phyloP scores from a whole-genome alignment of 2,888 invertebrate genomes.

The Venustoraphidia nigricollis region DNA sequence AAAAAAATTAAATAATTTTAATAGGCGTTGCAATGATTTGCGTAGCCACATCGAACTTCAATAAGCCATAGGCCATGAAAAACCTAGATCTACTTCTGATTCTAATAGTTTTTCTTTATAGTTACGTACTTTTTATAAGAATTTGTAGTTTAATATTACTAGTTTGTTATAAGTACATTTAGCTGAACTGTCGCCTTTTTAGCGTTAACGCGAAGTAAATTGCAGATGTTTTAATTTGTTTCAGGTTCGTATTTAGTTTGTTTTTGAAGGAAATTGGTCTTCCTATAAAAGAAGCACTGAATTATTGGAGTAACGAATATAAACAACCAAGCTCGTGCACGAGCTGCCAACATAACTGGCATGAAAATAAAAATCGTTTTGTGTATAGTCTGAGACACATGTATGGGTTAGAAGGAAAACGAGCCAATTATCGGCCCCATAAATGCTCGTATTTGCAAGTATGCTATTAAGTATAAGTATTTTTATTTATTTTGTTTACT shows the following conservation, averaged over 20 bases:
- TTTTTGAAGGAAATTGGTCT: constrained; percentile 59
- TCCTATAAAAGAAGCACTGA: constrained; percentile 43
- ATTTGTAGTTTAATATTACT: no score
- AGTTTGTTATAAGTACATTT: no score
- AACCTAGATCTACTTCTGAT: no score
- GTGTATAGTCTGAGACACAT: not conserved
- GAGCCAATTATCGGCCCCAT: not conserved
- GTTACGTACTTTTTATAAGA: no score
- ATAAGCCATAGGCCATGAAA: no score
- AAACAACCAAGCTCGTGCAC: constrained; percentile 31
- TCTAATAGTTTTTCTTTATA: no score
- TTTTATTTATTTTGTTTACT: no score
- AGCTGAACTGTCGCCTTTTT: not conserved
- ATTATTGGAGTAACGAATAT: constrained; percentile 51
- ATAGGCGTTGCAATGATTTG: no score
- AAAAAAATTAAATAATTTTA: no score
- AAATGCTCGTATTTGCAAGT: not conserved
- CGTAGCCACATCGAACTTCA: no score
- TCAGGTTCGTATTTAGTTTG: constrained; percentile 47
- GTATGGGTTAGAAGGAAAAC: not conserved
- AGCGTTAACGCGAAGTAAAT: not conserved
- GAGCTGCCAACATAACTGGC: constrained; percentile 47
- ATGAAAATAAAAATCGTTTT: constrained; percentile 32
- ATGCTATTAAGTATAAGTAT: no score
- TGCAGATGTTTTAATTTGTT: constrained; percentile 3